These are phyloP conservation scores for Hypena proboscidalis DNA, from an alignment of 2,888 invertebrate genomes.

Conservation along the genomic window DNA sequence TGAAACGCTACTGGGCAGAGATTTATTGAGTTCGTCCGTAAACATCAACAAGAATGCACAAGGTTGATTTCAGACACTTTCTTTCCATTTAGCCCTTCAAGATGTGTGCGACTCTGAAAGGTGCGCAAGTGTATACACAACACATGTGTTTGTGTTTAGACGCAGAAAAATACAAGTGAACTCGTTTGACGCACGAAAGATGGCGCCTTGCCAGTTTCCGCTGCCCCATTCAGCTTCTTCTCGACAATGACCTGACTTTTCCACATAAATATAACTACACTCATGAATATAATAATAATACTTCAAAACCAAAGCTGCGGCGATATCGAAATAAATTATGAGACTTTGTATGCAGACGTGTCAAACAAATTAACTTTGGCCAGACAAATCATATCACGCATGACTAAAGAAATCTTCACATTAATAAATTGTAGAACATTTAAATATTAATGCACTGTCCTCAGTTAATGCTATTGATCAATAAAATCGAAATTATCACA, in stretches of 20 bases:
- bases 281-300: conserved; percentile 27
- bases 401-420: no score
- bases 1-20: not conserved
- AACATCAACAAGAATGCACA: conserved; percentile 3
- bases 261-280: conserved; percentile 52
- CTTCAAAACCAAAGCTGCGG: conserved; percentile 9
- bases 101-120: conserved; percentile 12
- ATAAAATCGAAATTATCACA: no score
- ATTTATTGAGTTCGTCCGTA: conserved; percentile 1
- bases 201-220: conserved; percentile 77
- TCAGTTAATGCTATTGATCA: no score
- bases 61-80: conserved; percentile 7
- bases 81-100: conserved; percentile 22
- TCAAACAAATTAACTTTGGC: no score
- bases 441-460: no score
- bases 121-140: conserved; percentile 25
- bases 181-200: conserved; percentile 69
- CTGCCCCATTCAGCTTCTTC: conserved; percentile 72
- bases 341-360: no score
- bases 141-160: conserved; percentile 53
- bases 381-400: not conserved
- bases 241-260: conserved; percentile 80
- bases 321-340: conserved; percentile 17
- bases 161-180: conserved; percentile 59
- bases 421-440: no score